Evolutionary conservation across 2,888 invertebrate species (phyloP), one percentile per base, ranked within the genome.

Genomic region (Carpatolechia fugitivella): DNA sequence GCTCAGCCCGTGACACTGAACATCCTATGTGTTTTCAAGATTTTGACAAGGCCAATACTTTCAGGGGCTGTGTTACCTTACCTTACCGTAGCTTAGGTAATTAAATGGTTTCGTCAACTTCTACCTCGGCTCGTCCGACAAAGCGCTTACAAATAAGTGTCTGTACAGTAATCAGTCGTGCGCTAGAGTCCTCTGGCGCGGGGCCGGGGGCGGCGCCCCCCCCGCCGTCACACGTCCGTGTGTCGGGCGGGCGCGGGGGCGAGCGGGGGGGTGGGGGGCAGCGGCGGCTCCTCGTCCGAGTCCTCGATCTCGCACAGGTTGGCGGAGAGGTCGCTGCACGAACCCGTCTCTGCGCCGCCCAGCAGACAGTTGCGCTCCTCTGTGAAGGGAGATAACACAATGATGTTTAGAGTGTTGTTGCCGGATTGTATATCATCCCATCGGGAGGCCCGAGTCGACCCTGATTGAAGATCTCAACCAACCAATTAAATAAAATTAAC

Each of bases 291-390:
- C 71, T 92, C 93, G 78, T 96, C 96, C 46, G 95, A 95, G 84
- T 96, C 96, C 85, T 97, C 97, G 74, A 98, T 97, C 91, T 98
- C 98, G 91, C 98, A 98, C 62, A 98, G 92, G 79, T 95, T 94
- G 52, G 95, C 94, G 52, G 97, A 97, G 66, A 97, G 91, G 85
- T 97, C 96, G 85, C 97, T 97, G 80, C 94, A 94, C 68, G 97
- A 97, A 60, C 83, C 89, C 60, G 69, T 69, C 41, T 68, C 76
- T 59, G 63, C 73, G 54, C 93, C 93, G 61, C 94, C 95, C 64
- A 95, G 91, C 68, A 95, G 88, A 46, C 95, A 95, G 83, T 95
- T 93, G 61, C 94, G 91, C 81, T 95, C 96, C 77, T 93, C 95
- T 92, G 86, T 35, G 10, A 33, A 14, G 10, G 16, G 14, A 47